Conservation (phyloP, 2,797 vertebrate species). For the Neosilurus mollespiculum region DNA sequence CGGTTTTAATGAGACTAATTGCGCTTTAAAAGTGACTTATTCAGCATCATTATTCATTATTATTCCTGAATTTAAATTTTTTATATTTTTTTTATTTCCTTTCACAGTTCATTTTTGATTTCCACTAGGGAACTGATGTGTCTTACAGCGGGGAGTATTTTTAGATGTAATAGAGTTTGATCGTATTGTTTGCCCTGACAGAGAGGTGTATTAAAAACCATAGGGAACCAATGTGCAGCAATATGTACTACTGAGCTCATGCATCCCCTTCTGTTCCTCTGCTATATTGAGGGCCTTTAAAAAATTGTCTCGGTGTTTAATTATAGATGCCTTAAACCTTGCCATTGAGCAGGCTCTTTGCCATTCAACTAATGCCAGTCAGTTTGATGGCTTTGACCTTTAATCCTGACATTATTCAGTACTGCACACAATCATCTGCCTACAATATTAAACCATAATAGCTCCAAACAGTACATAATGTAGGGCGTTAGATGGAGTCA, state of each 20-base stretch:
- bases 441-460: slow-evolving; percentile 65
- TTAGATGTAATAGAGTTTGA: slow-evolving; percentile 41
- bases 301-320: slow-evolving; percentile 63
- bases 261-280: slow-evolving; percentile 61
- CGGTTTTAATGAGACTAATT: not conserved
- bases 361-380: slow-evolving; percentile 66
- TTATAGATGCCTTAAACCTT: slow-evolving; percentile 65
- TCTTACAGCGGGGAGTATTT: slow-evolving; percentile 29
- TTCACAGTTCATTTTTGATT: slow-evolving; percentile 16
- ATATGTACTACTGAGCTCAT: slow-evolving; percentile 48
- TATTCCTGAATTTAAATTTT: not conserved
- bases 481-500: slow-evolving; percentile 58
- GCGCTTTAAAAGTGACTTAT: not conserved
- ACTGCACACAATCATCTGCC: slow-evolving; percentile 61
- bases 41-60: not conserved
- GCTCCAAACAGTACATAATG: slow-evolving; percentile 62
- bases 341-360: slow-evolving; percentile 58
- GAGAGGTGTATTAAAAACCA: slow-evolving; percentile 61
- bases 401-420: slow-evolving; percentile 66
- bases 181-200: slow-evolving; percentile 48
- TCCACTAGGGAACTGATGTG: not conserved
- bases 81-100: not conserved
- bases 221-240: slow-evolving; percentile 59
- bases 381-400: slow-evolving; percentile 69
- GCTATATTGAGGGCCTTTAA: slow-evolving; percentile 56